phyloP scores from a whole-genome alignment of 2,797 vertebrate species.

The Brotula barbata region DNA sequence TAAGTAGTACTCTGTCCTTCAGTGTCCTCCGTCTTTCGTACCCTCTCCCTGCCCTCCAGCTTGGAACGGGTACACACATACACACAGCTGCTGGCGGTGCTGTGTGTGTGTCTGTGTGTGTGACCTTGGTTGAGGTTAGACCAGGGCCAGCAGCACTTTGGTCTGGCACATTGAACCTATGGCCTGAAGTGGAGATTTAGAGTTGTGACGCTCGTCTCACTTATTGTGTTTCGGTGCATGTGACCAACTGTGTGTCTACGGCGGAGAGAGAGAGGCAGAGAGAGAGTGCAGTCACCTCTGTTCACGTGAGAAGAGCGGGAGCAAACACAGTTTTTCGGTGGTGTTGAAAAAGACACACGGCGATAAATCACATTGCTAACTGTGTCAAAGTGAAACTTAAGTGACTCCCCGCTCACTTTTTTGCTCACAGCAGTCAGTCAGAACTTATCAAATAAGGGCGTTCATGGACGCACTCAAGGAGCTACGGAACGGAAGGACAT shows the following conservation, averaged over 20 bases:
- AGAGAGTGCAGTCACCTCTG: neutral
- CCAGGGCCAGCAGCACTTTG: conserved; percentile 40
- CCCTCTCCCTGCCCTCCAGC: conserved; percentile 44
- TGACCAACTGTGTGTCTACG: conserved; percentile 5
- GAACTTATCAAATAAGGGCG: no score
- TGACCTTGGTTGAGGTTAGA: conserved; percentile 59
- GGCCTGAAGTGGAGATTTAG: conserved; percentile 48
- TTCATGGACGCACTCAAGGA: no score
- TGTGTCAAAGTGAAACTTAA: no score
- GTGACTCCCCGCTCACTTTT: no score
- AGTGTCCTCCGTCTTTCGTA: conserved; percentile 43
- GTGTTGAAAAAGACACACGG: neutral
- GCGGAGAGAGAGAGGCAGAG: neutral
- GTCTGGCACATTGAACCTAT: conserved; percentile 47
- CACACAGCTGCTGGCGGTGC: conserved; percentile 43
- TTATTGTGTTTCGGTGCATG: conserved; percentile 23
- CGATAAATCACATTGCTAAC: neutral
- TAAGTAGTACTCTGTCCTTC: conserved; percentile 43
- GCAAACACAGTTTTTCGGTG: neutral
- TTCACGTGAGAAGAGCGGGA: conserved; percentile 2
- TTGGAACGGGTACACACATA: no score
- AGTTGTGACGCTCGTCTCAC: conserved; percentile 26
- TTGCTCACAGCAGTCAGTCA: no score
- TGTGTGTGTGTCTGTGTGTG: conserved; percentile 25
- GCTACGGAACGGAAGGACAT: no score